Conservation (phyloP, 64 coral and sea anemone genomes). For the Porites australiensis region DNA sequence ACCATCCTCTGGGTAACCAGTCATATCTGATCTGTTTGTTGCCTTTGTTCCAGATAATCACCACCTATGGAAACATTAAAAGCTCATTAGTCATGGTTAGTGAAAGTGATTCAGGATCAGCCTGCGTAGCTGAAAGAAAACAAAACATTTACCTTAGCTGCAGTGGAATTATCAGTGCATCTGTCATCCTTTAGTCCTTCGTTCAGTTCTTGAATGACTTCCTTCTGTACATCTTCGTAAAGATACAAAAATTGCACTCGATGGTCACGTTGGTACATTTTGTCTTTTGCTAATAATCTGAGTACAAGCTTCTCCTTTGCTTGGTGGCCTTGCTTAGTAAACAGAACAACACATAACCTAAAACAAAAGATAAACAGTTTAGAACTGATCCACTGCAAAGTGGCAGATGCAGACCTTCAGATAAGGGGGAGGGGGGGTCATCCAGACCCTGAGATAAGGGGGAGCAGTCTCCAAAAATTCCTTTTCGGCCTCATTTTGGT, state of each 20-base stretch:
- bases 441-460: too few relatives aligned
- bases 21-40: conserved; percentile 77
- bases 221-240: conserved; percentile 77
- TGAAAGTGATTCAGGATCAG: too few relatives aligned
- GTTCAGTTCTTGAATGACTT: conserved; percentile 44
- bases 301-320: conserved; percentile 68
- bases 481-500: too few relatives aligned
- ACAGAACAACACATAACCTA: conserved; percentile 92
- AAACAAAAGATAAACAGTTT: neutral
- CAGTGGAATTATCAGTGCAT: conserved; percentile 43
- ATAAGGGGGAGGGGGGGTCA: too few relatives aligned
- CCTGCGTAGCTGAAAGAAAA: too few relatives aligned
- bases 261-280: conserved; percentile 20
- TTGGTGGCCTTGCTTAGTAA: conserved; percentile 68
- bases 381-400: too few relatives aligned
- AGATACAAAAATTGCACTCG: conserved; percentile 85
- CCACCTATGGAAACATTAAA: conserved; percentile 56
- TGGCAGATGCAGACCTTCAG: too few relatives aligned
- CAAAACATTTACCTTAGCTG: conserved; percentile 33
- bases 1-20: conserved; percentile 90
- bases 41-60: conserved; percentile 87
- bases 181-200: conserved; percentile 6
- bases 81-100: neutral
- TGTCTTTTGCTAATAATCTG: conserved; percentile 49
- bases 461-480: too few relatives aligned